Base-by-base conservation (phyloP, 2,113 vertebrate genomes). In the Procavia capensis region DNA sequence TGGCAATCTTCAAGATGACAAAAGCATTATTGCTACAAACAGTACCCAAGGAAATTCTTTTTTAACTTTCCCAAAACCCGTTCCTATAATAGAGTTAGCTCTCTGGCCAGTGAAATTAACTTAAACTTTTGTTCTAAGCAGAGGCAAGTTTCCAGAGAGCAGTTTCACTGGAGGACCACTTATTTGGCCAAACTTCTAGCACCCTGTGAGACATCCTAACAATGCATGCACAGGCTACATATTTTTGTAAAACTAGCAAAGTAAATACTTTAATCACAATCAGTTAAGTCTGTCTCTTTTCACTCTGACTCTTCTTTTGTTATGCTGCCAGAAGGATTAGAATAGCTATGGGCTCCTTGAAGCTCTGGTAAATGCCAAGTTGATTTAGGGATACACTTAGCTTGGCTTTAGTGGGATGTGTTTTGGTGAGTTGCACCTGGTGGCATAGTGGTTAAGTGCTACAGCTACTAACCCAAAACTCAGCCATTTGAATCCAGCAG, bases 171-270 rank as follows among this genome's bases (percentile, higher is more conserved):
- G 14, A 17, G 76, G 25, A 76, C 1, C 11, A 25, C 3, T 85
- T 54, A 31, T 9, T 45, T 24, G 3, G 9, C 16, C 25, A 31
- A 13, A 0, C 4, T 50, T 75, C 16, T 16, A 61, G 24, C 14
- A 19, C 24, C 41, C 41, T 22, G 25, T 31, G 34, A 93, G 8
- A 20, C 29, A 3, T 9, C 36, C 29, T 79, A 85, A 39, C 34
- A 47, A 43, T 7, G 6, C 45, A 11, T 87, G 14, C 63, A 83
- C 14, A 10, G 45, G 22, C 5, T 68, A 88, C 34, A 14, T 47
- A 43, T 17, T 93, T 90, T 47, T 63, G 47, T 70, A 93, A 96
- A 91, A 50, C 20, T 83, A 68, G n/a, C 50, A 36, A 90, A 93
- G 19, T 22, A 68, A 79, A 85, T 36, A 90, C 45, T 95, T 79